Conservation (phyloP, 2,888 invertebrate species). For the Plagodis dolabraria region DNA sequence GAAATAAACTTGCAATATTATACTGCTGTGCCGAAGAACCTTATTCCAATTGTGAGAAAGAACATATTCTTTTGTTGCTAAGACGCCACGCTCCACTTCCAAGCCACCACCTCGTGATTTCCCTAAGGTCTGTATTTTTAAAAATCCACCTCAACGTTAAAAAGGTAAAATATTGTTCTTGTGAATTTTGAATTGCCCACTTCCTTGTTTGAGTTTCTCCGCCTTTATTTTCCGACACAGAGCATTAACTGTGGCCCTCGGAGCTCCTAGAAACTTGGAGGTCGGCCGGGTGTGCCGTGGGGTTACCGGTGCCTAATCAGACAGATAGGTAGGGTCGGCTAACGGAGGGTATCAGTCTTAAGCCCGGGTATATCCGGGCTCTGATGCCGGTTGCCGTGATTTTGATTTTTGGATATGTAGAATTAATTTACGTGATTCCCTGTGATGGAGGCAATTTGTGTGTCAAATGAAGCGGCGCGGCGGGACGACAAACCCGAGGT, state of each 20-base stretch:
- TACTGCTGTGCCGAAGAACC: conserved; percentile 25
- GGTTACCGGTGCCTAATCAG: conserved; percentile 49
- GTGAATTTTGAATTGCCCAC: conserved; percentile 62
- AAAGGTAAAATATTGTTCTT: conserved; percentile 70
- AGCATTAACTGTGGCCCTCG: conserved; percentile 48
- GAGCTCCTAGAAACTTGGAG: conserved; percentile 47
- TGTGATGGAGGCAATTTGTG: conserved; percentile 35
- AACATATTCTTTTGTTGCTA: conserved; percentile 52
- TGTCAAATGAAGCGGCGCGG: conserved; percentile 28
- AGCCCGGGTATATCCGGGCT: conserved; percentile 32
- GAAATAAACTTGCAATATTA: conserved; percentile 47
- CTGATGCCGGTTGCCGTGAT: conserved; percentile 29
- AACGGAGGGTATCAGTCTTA: conserved; percentile 39
- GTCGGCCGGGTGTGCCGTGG: conserved; percentile 30
- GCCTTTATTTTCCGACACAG: conserved; percentile 52
- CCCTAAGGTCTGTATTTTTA: conserved; percentile 76
- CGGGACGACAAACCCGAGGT: conserved; percentile 15
- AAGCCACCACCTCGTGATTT: conserved; percentile 70
- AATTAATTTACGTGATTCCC: conserved; percentile 37
- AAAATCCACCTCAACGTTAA: conserved; percentile 70
- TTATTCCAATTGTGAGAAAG: conserved; percentile 52
- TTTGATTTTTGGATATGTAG: conserved; percentile 36
- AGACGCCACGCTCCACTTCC: conserved; percentile 48
- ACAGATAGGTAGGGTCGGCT: conserved; percentile 46
- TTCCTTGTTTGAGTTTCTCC: conserved; percentile 47